Percentiles rank a stretch among this genome's conserved stretches.
These are phyloP conservation scores for Gymnorhina tibicen DNA, from an alignment of 2,113 vertebrate species.

Conservation along the genomic window DNA sequence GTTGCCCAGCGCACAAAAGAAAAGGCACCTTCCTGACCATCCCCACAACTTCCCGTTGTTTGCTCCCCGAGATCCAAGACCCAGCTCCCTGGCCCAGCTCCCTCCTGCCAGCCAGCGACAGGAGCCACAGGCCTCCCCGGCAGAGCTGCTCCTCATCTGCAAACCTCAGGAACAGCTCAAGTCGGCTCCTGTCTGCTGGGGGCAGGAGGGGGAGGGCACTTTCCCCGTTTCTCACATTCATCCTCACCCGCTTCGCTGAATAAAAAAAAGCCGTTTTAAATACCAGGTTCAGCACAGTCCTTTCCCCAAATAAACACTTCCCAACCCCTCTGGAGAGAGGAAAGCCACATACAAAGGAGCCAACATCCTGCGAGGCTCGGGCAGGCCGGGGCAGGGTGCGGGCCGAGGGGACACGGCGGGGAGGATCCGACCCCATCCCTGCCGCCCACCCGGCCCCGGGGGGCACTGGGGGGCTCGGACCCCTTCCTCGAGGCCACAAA, in stretches of 20 bases:
- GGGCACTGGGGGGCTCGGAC: not conserved
- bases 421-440: not conserved
- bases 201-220: slow-evolving; percentile 3
- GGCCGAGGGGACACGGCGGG: not conserved
- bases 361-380: not conserved
- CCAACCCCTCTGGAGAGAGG: not conserved
- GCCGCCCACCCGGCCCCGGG: not conserved
- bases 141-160: not conserved
- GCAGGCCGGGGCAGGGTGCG: not conserved
- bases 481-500: not conserved
- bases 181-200: not conserved
- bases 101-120: not conserved
- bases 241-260: not conserved
- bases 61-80: not conserved
- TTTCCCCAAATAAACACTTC: not conserved
- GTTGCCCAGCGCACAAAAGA: not conserved
- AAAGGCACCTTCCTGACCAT: not conserved
- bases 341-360: slow-evolving; percentile 42
- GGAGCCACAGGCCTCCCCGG: not conserved
- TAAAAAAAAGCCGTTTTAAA: not conserved
- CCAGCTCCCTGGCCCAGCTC: not conserved
- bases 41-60: not conserved
- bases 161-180: not conserved
- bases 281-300: not conserved
- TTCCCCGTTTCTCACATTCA: slow-evolving; percentile 1